Evolutionary conservation across 2,113 vertebrate species (phyloP).

Genomic region (Alligator sinensis): DNA sequence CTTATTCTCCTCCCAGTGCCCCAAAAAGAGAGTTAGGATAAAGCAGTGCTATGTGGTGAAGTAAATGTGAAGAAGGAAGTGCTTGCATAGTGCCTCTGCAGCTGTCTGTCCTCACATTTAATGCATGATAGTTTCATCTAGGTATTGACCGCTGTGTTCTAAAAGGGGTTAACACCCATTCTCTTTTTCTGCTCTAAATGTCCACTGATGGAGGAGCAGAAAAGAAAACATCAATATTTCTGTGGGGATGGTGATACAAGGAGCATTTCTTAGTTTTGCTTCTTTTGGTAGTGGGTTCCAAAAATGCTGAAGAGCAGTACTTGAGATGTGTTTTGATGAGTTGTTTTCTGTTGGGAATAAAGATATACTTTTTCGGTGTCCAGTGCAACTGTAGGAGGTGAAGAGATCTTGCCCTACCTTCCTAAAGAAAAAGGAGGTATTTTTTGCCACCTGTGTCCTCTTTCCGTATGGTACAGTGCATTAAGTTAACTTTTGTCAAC

Average conservation of each 20-base stretch:
- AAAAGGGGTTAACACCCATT: background rate
- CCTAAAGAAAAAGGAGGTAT: background rate
- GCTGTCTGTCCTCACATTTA: background rate
- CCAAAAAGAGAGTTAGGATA: background rate
- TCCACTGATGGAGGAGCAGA: background rate
- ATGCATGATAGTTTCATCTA: background rate
- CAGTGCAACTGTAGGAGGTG: background rate
- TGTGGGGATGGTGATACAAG: background rate
- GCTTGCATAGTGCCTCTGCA: background rate
- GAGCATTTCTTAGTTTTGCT: background rate
- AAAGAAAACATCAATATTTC: background rate
- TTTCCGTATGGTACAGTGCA: background rate
- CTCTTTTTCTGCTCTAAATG: background rate
- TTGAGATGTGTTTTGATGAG: background rate
- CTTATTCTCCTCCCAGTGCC: background rate
- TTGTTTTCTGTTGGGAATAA: background rate
- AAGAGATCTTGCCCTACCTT: background rate
- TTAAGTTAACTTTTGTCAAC: background rate
- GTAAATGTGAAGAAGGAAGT: background rate
- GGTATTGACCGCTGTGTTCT: accelerated
- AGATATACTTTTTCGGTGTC: background rate
- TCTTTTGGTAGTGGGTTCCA: background rate
- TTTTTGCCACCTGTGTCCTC: background rate
- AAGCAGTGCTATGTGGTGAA: background rate
- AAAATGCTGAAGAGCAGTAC: background rate